Evolutionary conservation across 2,797 vertebrate genomes (phyloP).

Genomic region (Bryconaethiops microstoma): DNA sequence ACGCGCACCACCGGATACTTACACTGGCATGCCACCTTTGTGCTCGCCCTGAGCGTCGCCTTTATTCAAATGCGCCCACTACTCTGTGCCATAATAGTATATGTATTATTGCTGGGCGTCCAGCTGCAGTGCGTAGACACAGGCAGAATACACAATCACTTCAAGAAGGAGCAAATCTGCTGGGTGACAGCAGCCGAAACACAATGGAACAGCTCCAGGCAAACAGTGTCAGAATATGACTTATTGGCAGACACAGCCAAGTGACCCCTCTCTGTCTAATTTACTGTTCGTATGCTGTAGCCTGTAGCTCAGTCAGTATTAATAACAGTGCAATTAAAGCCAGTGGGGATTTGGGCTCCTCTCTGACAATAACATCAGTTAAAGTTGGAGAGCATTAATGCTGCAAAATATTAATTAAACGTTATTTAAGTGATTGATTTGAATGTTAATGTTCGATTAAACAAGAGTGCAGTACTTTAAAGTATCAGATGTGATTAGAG

Average conservation of each 20-base stretch:
- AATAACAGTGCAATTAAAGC: slow-evolving; percentile 83
- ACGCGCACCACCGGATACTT: slow-evolving; percentile 17
- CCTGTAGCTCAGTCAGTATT: slow-evolving; percentile 79
- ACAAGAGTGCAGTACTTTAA: slow-evolving; percentile 72
- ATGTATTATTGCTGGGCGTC: neutral
- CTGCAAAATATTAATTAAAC: slow-evolving; percentile 83
- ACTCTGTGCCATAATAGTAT: neutral
- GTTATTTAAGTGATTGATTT: slow-evolving; percentile 77
- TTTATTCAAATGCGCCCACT: neutral
- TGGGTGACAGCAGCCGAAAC: slow-evolving; percentile 20
- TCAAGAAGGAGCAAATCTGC: slow-evolving; percentile 13
- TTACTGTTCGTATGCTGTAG: slow-evolving; percentile 73
- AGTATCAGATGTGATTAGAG: slow-evolving; percentile 77
- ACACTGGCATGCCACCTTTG: slow-evolving; percentile 17
- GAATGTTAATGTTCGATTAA: slow-evolving; percentile 82
- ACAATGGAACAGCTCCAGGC: slow-evolving; percentile 44
- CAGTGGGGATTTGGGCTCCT: slow-evolving; percentile 77
- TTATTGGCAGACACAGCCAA: slow-evolving; percentile 43
- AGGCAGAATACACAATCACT: slow-evolving; percentile 11
- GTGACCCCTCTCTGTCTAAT: slow-evolving; percentile 66
- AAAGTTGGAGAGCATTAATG: slow-evolving; percentile 80
- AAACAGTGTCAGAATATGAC: slow-evolving; percentile 38
- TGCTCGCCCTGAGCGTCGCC: neutral
- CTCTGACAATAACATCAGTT: slow-evolving; percentile 83
- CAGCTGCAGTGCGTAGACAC: slow-evolving; percentile 6